Conservation (phyloP, 2,888 invertebrate species). For the Trachelus tabidus region DNA sequence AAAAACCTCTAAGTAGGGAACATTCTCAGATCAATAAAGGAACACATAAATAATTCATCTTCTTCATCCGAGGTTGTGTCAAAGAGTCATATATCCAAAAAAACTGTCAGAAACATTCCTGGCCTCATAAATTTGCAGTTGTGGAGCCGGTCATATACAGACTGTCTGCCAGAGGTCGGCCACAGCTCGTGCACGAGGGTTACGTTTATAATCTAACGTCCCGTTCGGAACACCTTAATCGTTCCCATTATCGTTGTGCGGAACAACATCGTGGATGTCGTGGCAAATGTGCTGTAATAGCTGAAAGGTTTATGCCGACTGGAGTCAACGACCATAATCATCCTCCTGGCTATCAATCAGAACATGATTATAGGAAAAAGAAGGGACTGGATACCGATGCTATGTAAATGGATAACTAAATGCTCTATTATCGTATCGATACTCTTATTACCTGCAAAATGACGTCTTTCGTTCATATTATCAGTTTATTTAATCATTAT, state of each 20-base stretch:
- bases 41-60: background rate
- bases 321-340: conserved; percentile 54
- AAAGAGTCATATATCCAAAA: background rate
- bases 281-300: conserved; percentile 54
- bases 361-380: conserved; percentile 50
- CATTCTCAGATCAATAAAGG: background rate
- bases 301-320: conserved; percentile 54
- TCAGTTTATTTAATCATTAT: background rate
- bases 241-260: conserved; percentile 52
- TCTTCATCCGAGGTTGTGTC: background rate
- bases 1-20: background rate
- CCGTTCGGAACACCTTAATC: conserved; percentile 49
- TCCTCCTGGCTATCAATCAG: conserved; percentile 52
- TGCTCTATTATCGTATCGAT: background rate
- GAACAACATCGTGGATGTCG: conserved; percentile 55
- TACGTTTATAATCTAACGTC: conserved; percentile 56
- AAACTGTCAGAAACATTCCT: background rate
- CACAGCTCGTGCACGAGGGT: conserved; percentile 50
- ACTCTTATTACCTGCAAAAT: background rate
- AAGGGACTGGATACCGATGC: conserved; percentile 41
- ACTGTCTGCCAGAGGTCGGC: conserved; percentile 50
- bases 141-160: conserved; percentile 50
- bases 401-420: conserved; percentile 12
- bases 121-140: conserved; percentile 27
- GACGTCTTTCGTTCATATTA: background rate